A percentile compares a stretch with the other conserved stretches of the same genome.
These are phyloP conservation scores for Chironomus tepperi DNA, from an alignment of 1,140 invertebrate genomes.

Conservation along the genomic window DNA sequence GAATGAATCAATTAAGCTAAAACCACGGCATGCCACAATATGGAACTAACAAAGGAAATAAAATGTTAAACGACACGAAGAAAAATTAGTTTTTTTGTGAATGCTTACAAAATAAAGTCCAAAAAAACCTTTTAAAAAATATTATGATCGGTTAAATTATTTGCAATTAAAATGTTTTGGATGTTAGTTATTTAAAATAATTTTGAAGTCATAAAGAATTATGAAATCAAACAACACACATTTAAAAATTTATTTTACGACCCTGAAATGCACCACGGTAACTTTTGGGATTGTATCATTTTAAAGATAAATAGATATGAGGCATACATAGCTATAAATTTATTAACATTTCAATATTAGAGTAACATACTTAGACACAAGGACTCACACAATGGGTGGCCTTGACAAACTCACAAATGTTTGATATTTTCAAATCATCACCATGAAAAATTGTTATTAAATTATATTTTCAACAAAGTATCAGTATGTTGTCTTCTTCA, in stretches of 20 bases:
- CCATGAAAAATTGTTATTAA: neutral
- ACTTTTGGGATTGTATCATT: neutral
- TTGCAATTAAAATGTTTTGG: no score
- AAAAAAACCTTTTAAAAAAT: no score
- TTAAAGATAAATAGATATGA: neutral
- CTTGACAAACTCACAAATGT: neutral
- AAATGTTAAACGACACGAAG: neutral
- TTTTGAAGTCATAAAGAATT: neutral
- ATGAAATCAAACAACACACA: neutral
- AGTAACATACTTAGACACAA: neutral
- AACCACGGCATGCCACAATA: neutral
- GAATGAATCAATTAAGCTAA: constrained; percentile 3
- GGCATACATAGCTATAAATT: neutral
- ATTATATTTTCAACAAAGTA: neutral
- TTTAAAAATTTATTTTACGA: neutral
- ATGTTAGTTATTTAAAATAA: no score
- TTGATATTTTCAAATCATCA: no score
- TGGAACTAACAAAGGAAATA: neutral
- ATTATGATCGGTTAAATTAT: no score
- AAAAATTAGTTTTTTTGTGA: neutral
- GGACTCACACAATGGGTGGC: constrained; percentile 3
- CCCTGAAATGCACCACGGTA: neutral
- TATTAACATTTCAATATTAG: neutral
- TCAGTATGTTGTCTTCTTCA: neutral
- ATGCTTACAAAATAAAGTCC: neutral